Conservation (phyloP, 2,797 vertebrate genomes). For the Melopsittacus undulatus region DNA sequence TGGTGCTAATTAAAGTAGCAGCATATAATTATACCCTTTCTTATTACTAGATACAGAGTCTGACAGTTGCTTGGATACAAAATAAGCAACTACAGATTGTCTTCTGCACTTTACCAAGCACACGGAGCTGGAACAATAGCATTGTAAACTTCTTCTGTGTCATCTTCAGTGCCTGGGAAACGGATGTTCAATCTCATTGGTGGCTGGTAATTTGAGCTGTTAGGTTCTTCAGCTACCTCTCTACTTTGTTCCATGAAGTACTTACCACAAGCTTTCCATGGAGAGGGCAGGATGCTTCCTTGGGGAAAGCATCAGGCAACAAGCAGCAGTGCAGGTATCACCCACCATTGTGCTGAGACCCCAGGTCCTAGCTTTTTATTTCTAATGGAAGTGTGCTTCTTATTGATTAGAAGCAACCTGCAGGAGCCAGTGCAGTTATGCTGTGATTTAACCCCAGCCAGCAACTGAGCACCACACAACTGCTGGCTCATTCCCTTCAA, state of each 20-base stretch:
- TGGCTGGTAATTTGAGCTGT: slow-evolving; percentile 43
- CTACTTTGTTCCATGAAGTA: neutral
- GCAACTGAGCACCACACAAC: neutral
- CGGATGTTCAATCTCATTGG: slow-evolving; percentile 36
- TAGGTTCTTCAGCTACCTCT: neutral
- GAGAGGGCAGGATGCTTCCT: neutral
- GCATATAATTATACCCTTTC: slow-evolving; percentile 81
- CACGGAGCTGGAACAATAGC: slow-evolving; percentile 68
- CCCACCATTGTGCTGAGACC: neutral
- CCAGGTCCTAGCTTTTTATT: neutral
- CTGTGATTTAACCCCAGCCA: neutral
- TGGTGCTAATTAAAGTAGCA: slow-evolving; percentile 84
- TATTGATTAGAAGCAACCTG: neutral
- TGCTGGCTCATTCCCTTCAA: fast-evolving
- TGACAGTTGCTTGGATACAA: slow-evolving; percentile 87
- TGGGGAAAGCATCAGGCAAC: neutral
- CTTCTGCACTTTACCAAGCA: slow-evolving; percentile 71
- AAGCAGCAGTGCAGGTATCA: neutral
- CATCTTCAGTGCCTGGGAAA: slow-evolving; percentile 35
- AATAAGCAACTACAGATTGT: slow-evolving; percentile 79
- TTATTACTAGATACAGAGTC: slow-evolving; percentile 80
- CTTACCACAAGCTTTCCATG: neutral
- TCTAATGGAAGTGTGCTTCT: neutral
- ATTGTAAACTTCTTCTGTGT: slow-evolving; percentile 59
- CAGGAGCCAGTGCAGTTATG: neutral